Conservation (phyloP, 2,888 invertebrate genomes). For the Ellobium chinense region DNA sequence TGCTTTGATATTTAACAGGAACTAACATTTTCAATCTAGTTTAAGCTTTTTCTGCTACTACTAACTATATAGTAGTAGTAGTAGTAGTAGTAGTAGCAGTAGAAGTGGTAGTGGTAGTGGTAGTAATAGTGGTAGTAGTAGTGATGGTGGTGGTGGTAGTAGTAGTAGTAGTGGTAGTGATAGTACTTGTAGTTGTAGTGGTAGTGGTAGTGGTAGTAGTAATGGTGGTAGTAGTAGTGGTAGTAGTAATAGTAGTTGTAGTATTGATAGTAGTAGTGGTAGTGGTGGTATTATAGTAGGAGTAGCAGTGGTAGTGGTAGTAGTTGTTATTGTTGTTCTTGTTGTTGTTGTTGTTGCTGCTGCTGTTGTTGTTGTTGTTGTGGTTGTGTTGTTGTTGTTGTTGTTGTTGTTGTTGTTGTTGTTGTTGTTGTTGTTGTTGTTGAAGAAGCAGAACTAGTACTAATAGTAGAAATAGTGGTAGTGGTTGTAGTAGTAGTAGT, state of each 20-base stretch:
- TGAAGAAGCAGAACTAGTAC: neutral
- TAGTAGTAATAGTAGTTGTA: neutral
- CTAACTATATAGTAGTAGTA: neutral
- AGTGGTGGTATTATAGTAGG: neutral
- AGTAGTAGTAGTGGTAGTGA: neutral
- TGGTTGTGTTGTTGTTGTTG: too few relatives aligned
- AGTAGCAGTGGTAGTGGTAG: neutral
- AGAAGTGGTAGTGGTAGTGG: neutral
- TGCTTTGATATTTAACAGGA: neutral
- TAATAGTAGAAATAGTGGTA: neutral
- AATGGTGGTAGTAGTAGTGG: neutral
- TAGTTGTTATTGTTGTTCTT: too few relatives aligned
- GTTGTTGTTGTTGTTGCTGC: too few relatives aligned
- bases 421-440: too few relatives aligned
- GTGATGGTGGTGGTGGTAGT: neutral
- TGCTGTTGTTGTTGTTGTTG: too few relatives aligned
- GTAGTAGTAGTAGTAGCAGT: neutral
- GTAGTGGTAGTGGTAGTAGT: neutral
- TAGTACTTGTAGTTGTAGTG: neutral
- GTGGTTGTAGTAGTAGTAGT: neutral
- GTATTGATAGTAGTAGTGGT: neutral
- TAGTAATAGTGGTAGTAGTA: neutral
- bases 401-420: too few relatives aligned
- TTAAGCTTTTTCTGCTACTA: neutral
- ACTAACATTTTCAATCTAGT: neutral